Evolutionary conservation across 2,113 vertebrate species (phyloP).

Genomic region (Hemiscyllium ocellatum): DNA sequence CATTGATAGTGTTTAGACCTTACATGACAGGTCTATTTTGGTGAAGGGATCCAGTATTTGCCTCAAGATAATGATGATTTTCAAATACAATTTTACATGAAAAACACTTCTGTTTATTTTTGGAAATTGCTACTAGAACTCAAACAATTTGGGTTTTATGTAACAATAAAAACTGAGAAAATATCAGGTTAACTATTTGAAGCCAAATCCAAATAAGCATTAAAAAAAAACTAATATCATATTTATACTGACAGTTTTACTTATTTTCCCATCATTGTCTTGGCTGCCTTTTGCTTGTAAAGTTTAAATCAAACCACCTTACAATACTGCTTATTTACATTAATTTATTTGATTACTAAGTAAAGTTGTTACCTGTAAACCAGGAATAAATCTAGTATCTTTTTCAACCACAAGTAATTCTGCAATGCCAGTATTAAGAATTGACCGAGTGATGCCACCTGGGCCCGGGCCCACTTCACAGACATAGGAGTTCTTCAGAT

Average conservation of each 20-base stretch:
- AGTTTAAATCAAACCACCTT: neutral
- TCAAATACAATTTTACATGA: neutral
- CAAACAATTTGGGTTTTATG: neutral
- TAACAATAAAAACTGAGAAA: neutral
- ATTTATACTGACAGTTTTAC: neutral
- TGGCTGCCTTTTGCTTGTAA: neutral
- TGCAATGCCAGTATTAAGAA: slow-evolving; percentile 69
- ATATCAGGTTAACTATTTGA: neutral
- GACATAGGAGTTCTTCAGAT: slow-evolving; percentile 68
- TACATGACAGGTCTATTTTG: neutral
- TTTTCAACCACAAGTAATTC: slow-evolving; percentile 91
- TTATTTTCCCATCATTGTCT: neutral
- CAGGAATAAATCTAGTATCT: slow-evolving; percentile 84
- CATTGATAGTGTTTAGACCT: neutral
- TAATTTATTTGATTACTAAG: neutral
- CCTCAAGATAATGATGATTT: neutral
- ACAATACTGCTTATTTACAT: neutral
- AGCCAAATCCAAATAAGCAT: neutral
- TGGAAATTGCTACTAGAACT: neutral
- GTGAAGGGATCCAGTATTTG: neutral
- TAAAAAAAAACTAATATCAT: neutral
- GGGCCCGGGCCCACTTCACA: slow-evolving; percentile 96
- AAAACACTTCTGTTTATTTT: neutral
- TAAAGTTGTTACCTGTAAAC: slow-evolving; percentile 69
- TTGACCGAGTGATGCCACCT: slow-evolving; percentile 86